Percentiles rank a stretch among this genome's conserved stretches.
Conservation (phyloP, 2,113 vertebrate genomes). For the Eidolon helvum region DNA sequence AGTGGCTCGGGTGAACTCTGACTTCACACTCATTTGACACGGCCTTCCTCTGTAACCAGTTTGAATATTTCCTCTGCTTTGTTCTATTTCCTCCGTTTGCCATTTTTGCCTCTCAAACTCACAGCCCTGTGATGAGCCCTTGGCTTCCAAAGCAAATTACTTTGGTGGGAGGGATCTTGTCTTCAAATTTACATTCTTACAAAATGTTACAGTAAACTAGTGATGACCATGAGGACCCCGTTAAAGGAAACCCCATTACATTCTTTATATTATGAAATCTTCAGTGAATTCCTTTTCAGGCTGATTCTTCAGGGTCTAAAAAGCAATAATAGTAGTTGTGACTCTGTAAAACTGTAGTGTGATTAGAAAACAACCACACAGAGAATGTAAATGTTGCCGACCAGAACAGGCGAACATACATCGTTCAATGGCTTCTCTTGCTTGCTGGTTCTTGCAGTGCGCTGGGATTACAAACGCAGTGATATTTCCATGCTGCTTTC, state of each 20-base stretch:
- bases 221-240: neutral
- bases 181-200: conserved; percentile 29
- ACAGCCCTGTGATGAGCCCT: neutral
- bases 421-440: neutral
- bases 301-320: neutral
- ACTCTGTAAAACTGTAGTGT: conserved; percentile 1
- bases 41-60: conserved; percentile 7
- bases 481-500: conserved; percentile 65
- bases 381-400: neutral
- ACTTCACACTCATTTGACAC: conserved; percentile 41
- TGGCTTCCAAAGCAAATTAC: conserved; percentile 11
- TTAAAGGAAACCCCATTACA: neutral
- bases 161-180: neutral
- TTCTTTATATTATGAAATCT: neutral
- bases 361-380: conserved; percentile 27
- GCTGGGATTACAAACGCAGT: conserved; percentile 50
- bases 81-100: conserved; percentile 48
- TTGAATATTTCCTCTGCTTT: conserved; percentile 63
- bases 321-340: neutral
- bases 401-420: conserved; percentile 40
- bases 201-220: neutral
- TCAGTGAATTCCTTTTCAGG: neutral
- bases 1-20: conserved; percentile 31
- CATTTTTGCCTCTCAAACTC: neutral
- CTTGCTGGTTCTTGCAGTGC: neutral